Evolutionary conservation across 2,888 invertebrate species (phyloP).

Genomic region (Eutolmus rufibarbis): DNA sequence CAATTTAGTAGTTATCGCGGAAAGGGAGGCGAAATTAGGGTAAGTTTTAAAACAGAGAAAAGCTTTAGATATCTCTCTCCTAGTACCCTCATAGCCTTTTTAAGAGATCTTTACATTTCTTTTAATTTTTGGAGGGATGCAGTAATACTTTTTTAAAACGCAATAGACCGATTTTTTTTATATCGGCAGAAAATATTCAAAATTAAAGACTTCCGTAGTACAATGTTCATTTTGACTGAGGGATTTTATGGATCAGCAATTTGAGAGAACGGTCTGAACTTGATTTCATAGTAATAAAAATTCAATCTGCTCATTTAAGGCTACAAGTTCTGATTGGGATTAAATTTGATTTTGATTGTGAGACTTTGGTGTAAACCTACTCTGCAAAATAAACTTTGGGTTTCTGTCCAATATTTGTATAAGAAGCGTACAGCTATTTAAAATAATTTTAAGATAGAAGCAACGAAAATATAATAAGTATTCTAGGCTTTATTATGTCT

Average conservation of each 20-base stretch:
- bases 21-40: not conserved
- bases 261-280: not conserved
- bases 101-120: not conserved
- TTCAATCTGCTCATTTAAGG: too few relatives aligned
- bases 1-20: not conserved
- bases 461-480: too few relatives aligned
- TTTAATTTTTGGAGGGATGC: not conserved
- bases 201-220: not conserved
- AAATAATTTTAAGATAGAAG: too few relatives aligned
- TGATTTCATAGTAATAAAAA: not conserved
- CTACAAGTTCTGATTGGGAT: too few relatives aligned
- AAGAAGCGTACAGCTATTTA: too few relatives aligned
- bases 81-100: not conserved
- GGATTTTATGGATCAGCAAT: not conserved
- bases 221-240: not conserved
- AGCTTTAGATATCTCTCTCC: constrained; percentile 1
- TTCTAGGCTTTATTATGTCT: not conserved
- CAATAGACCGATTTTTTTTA: not conserved
- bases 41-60: constrained; percentile 4
- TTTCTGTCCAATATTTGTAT: too few relatives aligned
- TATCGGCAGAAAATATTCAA: not conserved
- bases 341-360: not conserved
- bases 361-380: not conserved
- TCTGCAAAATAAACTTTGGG: not conserved
- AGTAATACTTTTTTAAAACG: not conserved